phyloP scores from a whole-genome alignment of 2,797 vertebrate species.

The Coregonus ussuriensis region DNA sequence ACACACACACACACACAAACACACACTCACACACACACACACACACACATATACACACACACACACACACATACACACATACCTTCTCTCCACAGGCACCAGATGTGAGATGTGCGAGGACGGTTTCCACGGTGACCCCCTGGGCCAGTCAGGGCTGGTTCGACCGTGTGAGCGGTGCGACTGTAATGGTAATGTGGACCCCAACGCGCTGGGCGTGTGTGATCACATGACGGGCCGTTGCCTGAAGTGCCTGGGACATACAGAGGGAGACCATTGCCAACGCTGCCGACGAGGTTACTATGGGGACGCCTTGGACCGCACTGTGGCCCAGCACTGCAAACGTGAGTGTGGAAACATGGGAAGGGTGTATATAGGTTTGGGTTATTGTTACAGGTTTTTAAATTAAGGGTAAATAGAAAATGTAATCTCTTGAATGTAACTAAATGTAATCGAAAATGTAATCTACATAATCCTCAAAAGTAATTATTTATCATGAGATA shows the following conservation, averaged over 20 bases:
- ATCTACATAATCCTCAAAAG: no score
- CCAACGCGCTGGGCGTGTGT: constrained; percentile 86
- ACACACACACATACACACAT: not conserved
- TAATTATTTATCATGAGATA: no score
- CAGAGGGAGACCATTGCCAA: constrained; percentile 81
- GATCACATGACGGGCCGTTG: constrained; percentile 82
- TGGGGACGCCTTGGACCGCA: constrained; percentile 73
- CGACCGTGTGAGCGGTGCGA: constrained; percentile 79
- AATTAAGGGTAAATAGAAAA: no score
- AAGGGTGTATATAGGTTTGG: not conserved
- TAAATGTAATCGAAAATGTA: no score
- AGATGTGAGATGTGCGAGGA: constrained; percentile 91
- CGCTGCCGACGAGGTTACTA: constrained; percentile 82
- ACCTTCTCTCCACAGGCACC: constrained; percentile 68
- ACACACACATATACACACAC: not conserved
- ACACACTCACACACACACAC: not conserved
- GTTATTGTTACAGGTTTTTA: no score
- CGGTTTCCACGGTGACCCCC: constrained; percentile 88
- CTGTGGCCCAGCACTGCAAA: constrained; percentile 72
- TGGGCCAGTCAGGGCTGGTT: constrained; percentile 73
- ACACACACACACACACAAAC: not conserved
- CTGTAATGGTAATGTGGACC: constrained; percentile 86
- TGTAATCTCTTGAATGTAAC: no score
- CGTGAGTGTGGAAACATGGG: constrained; percentile 71
- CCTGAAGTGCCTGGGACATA: constrained; percentile 86